Percentiles rank a stretch among this genome's conserved stretches.
Evolutionary conservation across 2,113 vertebrate species (phyloP).

Genomic region (Saccopteryx bilineata): DNA sequence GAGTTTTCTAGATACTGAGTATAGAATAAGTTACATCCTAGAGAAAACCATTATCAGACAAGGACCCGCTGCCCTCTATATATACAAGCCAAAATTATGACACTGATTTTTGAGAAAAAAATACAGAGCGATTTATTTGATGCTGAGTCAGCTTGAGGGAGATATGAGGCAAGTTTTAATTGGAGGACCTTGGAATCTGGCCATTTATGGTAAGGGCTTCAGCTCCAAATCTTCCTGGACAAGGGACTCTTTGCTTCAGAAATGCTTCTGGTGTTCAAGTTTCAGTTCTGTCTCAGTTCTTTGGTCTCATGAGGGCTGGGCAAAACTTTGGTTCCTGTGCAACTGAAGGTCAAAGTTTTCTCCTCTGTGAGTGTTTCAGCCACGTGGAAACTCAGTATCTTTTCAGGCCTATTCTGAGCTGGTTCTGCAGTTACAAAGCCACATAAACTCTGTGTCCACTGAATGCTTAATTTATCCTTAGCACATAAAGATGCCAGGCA

Average conservation of each 20-base stretch:
- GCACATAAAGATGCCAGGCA: conserved; percentile 60
- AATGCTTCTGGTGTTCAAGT: neutral
- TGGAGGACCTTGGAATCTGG: too few relatives aligned
- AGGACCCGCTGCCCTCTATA: neutral
- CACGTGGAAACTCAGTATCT: neutral
- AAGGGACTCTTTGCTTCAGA: neutral
- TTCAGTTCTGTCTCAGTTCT: neutral
- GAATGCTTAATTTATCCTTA: conserved; percentile 65
- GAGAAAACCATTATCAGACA: neutral
- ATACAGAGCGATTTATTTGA: neutral
- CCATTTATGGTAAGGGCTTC: neutral
- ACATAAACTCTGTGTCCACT: neutral
- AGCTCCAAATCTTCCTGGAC: neutral
- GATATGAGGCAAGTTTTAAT: neutral
- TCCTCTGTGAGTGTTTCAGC: neutral
- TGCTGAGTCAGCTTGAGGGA: neutral
- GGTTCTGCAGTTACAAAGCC: neutral
- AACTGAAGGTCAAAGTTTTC: neutral
- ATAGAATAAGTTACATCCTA: neutral
- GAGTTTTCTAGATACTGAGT: neutral
- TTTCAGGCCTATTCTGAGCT: neutral
- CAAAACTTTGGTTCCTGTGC: neutral
- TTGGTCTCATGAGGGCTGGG: too few relatives aligned
- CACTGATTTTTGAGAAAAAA: neutral
- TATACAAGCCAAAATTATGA: neutral